These are phyloP conservation scores for Drymodes brunneopygia DNA, from an alignment of 2,113 vertebrate genomes.

Conservation along the genomic window DNA sequence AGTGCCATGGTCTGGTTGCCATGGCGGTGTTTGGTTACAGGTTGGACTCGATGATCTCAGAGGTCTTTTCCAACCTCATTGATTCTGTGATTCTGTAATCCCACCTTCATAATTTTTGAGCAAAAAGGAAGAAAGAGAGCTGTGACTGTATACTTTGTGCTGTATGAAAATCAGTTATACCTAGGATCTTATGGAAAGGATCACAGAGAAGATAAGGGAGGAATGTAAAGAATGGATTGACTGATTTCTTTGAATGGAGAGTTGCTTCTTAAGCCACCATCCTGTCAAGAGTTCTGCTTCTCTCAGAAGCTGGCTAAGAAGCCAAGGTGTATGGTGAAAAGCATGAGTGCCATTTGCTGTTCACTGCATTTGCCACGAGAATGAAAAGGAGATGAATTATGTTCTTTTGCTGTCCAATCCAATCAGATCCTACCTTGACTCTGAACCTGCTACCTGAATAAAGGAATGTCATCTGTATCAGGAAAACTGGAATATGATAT, in stretches of 20 bases:
- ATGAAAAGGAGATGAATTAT: neutral
- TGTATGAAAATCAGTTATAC: neutral
- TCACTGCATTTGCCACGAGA: neutral
- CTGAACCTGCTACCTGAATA: neutral
- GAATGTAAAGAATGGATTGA: neutral
- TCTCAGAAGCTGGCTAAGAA: neutral
- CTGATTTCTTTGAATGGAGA: neutral
- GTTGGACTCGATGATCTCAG: rapidly evolving
- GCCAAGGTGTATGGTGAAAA: neutral
- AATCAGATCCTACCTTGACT: neutral
- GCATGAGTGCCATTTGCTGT: neutral
- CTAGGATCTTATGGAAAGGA: neutral
- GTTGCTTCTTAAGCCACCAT: neutral
- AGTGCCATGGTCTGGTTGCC: neutral
- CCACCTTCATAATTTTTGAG: rapidly evolving
- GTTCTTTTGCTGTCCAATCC: neutral
- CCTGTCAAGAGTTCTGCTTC: neutral
- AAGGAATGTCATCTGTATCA: neutral
- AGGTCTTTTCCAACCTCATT: neutral
- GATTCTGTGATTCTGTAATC: neutral
- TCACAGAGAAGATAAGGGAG: neutral
- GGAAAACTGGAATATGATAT: neutral
- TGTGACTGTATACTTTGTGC: neutral
- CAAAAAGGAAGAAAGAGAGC: neutral
- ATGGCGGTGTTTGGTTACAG: neutral